Conservation (phyloP, 2,113 vertebrate genomes). For the Channa maculata region DNA sequence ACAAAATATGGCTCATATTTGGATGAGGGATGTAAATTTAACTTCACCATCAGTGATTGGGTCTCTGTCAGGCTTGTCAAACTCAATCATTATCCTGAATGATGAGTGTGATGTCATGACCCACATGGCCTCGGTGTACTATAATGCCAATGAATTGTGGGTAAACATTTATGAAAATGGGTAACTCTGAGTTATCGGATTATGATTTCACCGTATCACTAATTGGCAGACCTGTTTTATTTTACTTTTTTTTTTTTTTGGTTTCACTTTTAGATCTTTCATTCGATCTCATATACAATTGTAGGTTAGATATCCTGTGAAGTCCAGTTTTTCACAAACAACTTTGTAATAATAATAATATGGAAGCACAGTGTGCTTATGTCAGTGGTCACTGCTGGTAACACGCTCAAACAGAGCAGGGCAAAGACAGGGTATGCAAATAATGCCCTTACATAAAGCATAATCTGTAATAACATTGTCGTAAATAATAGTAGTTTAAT, state of each 20-base stretch:
- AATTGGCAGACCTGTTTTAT: background rate
- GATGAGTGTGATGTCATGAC: constrained; percentile 31
- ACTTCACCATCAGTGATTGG: constrained; percentile 37
- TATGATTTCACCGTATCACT: too few species aligned
- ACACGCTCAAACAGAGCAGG: constrained; percentile 14
- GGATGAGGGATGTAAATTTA: constrained; percentile 64
- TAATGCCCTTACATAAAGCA: constrained; percentile 25
- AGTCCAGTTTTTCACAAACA: background rate
- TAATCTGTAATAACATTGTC: constrained; percentile 18
- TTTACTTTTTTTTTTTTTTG: background rate
- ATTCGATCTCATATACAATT: constrained; percentile 1
- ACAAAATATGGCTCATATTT: constrained; percentile 43
- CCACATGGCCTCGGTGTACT: constrained; percentile 10
- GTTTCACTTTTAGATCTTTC: background rate
- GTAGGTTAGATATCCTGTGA: background rate
- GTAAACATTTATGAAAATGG: background rate
- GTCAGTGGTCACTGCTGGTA: constrained; percentile 12
- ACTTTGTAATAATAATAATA: constrained; percentile 4
- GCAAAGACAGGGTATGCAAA: constrained; percentile 37
- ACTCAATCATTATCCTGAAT: constrained; percentile 52
- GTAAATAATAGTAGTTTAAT: constrained; percentile 43
- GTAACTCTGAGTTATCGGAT: too few species aligned
- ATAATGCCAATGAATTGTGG: background rate
- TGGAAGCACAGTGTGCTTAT: constrained; percentile 7
- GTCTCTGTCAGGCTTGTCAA: constrained; percentile 52